Evolutionary conservation across 1,140 invertebrate genomes (phyloP).

Genomic region (Arion vulgaris): DNA sequence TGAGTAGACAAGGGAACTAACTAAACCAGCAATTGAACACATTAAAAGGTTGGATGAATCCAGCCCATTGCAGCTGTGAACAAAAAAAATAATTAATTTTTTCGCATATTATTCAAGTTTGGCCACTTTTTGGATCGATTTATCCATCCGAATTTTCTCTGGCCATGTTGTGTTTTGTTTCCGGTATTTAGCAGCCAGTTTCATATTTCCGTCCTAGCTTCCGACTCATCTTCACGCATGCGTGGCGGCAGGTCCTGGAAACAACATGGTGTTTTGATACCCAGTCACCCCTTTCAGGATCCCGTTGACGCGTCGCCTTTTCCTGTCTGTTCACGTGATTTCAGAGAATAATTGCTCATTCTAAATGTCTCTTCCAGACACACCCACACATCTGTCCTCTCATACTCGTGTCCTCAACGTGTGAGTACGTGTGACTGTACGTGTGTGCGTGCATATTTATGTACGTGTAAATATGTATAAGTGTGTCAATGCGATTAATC

Average conservation of each 20-base stretch:
- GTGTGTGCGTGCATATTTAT: not conserved
- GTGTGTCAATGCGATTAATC: not conserved
- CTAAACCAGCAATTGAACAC: too few species aligned
- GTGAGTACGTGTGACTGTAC: not conserved
- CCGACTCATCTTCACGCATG: conserved; percentile 25
- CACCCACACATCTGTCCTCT: conserved; percentile 24
- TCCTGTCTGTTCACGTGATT: conserved; percentile 14
- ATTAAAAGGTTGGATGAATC: too few species aligned
- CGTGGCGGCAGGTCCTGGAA: conserved; percentile 1
- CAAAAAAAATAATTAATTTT: too few species aligned
- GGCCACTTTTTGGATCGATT: not conserved
- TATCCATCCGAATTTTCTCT: not conserved
- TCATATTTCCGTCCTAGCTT: not conserved
- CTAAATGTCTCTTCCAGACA: not conserved
- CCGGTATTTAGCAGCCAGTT: not conserved
- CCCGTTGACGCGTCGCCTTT: not conserved
- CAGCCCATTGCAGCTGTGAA: too few species aligned
- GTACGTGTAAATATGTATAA: not conserved
- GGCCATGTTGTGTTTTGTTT: not conserved
- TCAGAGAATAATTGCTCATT: conserved; percentile 22
- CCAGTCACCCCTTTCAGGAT: not conserved
- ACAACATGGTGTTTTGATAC: conserved; percentile 38
- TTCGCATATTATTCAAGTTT: too few species aligned
- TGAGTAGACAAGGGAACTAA: too few species aligned
- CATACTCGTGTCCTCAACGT: not conserved